Evolutionary conservation across 2,888 invertebrate genomes (phyloP).

Genomic region (Pogonocherus hispidulus): DNA sequence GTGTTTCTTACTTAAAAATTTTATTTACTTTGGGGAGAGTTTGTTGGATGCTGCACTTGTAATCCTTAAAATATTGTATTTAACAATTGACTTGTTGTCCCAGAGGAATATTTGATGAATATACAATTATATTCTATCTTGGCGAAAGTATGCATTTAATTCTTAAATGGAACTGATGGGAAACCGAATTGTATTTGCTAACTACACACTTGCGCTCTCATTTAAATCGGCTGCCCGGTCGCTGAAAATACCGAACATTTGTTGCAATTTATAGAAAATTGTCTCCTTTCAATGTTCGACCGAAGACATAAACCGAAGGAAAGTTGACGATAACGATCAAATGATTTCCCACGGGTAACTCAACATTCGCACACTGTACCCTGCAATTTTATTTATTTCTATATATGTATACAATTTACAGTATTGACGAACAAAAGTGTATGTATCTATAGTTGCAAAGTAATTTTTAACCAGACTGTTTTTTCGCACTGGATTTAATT

Average conservation of each 20-base stretch:
- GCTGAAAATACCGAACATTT: constrained; percentile 31
- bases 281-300: constrained; percentile 27
- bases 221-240: no score
- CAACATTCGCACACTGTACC: constrained; percentile 12
- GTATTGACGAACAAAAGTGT: not conserved
- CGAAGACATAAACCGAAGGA: constrained; percentile 37
- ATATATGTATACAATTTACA: constrained; percentile 27
- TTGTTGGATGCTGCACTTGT: no score
- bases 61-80: no score
- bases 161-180: no score
- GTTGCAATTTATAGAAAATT: constrained; percentile 30
- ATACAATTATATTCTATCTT: no score
- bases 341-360: constrained; percentile 51
- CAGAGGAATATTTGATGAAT: no score
- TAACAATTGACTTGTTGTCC: no score
- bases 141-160: no score
- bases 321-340: constrained; percentile 46
- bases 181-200: no score
- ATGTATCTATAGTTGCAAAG: not conserved
- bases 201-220: no score
- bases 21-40: no score
- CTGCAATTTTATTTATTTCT: constrained; percentile 23
- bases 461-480: not conserved
- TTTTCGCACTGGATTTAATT: not conserved
- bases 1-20: no score